Percentiles rank a stretch among this genome's conserved stretches.
Evolutionary conservation across 2,888 invertebrate genomes (phyloP).

Genomic region (Plutella xylostella): DNA sequence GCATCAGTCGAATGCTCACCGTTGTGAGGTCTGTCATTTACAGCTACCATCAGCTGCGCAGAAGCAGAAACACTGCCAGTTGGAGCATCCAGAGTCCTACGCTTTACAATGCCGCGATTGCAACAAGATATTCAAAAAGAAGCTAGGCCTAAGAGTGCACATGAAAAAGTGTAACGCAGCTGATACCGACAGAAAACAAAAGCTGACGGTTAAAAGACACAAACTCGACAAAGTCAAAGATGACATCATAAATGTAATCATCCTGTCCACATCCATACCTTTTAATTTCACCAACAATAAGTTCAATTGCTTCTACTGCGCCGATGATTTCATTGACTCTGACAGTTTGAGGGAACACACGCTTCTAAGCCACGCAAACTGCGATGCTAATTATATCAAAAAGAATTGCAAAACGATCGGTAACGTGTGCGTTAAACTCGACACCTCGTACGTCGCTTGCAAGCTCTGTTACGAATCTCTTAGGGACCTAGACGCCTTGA

Average conservation of each 20-base stretch:
- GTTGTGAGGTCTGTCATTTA: slow-evolving; percentile 47
- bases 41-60: slow-evolving; percentile 48
- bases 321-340: slow-evolving; percentile 54
- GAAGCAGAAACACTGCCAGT: slow-evolving; percentile 51
- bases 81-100: slow-evolving; percentile 54
- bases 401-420: slow-evolving; percentile 52
- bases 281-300: slow-evolving; percentile 61
- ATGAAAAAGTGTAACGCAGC: slow-evolving; percentile 44
- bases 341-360: slow-evolving; percentile 53
- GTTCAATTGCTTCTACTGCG: slow-evolving; percentile 60
- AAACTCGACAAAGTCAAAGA: slow-evolving; percentile 54
- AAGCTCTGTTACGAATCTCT: slow-evolving; percentile 52
- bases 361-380: slow-evolving; percentile 44
- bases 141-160: slow-evolving; percentile 55
- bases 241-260: slow-evolving; percentile 51
- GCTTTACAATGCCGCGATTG: slow-evolving; percentile 50
- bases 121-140: slow-evolving; percentile 54
- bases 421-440: slow-evolving; percentile 56
- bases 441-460: slow-evolving; percentile 47
- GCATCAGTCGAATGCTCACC: slow-evolving; percentile 47
- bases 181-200: slow-evolving; percentile 42
- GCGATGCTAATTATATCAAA: slow-evolving; percentile 50
- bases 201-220: slow-evolving; percentile 37
- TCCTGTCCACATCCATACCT: slow-evolving; percentile 60
- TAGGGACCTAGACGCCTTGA: slow-evolving; percentile 36